Evolutionary conservation across 2,888 invertebrate species (phyloP).

Genomic region (Falcaria lacertinaria): DNA sequence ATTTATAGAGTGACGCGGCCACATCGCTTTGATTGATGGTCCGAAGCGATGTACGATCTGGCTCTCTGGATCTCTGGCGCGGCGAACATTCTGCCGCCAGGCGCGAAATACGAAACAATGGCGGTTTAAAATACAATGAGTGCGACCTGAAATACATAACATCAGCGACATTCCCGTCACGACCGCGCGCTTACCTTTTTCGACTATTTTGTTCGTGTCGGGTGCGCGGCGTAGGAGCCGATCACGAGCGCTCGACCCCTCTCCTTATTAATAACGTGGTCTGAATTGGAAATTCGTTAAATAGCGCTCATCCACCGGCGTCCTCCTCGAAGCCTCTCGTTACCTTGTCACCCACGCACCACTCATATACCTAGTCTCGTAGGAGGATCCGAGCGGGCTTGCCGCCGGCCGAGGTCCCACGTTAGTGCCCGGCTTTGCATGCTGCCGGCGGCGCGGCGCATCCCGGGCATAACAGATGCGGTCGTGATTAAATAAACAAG

Average conservation of each 20-base stretch:
- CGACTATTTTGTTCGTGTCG: slow-evolving; percentile 63
- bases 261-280: slow-evolving; percentile 72
- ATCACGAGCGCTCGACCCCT: slow-evolving; percentile 49
- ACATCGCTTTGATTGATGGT: slow-evolving; percentile 34
- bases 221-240: slow-evolving; percentile 39
- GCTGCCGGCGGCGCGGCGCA: slow-evolving; percentile 25
- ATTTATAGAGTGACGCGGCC: slow-evolving; percentile 34
- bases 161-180: slow-evolving; percentile 73
- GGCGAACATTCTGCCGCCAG: slow-evolving; percentile 41
- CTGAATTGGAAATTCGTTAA: slow-evolving; percentile 55
- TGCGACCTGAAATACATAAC: slow-evolving; percentile 66
- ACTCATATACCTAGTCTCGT: too few species aligned
- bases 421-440: slow-evolving; percentile 32
- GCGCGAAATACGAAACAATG: slow-evolving; percentile 75
- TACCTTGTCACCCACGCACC: slow-evolving; percentile 24
- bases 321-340: slow-evolving; percentile 13
- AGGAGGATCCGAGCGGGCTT: neutral
- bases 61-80: slow-evolving; percentile 9
- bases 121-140: slow-evolving; percentile 77
- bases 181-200: slow-evolving; percentile 69
- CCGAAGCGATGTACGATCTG: slow-evolving; percentile 26
- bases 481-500: slow-evolving; percentile 58
- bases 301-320: slow-evolving; percentile 19
- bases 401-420: slow-evolving; percentile 8
- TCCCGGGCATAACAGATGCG: slow-evolving; percentile 46